Base-by-base conservation (phyloP, 2,888 invertebrate genomes). In the Galeruca laticollis region DNA sequence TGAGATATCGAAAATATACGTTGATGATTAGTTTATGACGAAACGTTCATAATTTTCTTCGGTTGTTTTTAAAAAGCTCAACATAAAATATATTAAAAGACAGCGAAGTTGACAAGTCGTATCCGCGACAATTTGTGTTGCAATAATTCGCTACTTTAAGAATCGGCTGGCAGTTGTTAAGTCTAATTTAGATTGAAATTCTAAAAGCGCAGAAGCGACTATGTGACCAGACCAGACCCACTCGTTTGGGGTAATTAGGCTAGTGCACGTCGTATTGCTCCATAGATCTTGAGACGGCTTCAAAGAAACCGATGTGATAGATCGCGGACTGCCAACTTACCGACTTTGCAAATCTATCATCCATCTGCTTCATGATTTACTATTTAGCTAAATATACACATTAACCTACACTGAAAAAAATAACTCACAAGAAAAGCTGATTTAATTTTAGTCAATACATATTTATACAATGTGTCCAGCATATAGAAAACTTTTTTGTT, bases 241-340 rank as follows among this genome's bases (percentile, higher is more conserved):
- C 40, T 69, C 74, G 76, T 76, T 75, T 67, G 62, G 73, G 72
- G 67, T 75, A 76, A 77, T 77, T 76, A 75, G 72, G 65, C 73
- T 71, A 71, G 69, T 69, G 75, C 73, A 67, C 72, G 70, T 66
- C 72, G 73, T 70, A 69, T 57, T 68, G 74, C 70, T 75, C 57
- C 62, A 69, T 62, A 70, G 69, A 74, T 63, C 64, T 71, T 61
- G 60, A 67, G 73, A 71, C 64, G 65, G 73, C 75, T 75, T 77
- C 77, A 77, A 77, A 77, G 74, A 69, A 68, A 60, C 76, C 77
- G 77, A 75, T 47, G 40, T 74, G 73, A 74, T 75, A 70, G 64
- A 76, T 76, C 61, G 71, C 60, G 60, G 20, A 66, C 69, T 72
- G 69, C 68, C 64, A 71, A 73, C 70, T 73, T 73, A 70, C 71